Evolutionary conservation across 64 coral and sea anemone species (phyloP).

Genomic region (Actinia equina): DNA sequence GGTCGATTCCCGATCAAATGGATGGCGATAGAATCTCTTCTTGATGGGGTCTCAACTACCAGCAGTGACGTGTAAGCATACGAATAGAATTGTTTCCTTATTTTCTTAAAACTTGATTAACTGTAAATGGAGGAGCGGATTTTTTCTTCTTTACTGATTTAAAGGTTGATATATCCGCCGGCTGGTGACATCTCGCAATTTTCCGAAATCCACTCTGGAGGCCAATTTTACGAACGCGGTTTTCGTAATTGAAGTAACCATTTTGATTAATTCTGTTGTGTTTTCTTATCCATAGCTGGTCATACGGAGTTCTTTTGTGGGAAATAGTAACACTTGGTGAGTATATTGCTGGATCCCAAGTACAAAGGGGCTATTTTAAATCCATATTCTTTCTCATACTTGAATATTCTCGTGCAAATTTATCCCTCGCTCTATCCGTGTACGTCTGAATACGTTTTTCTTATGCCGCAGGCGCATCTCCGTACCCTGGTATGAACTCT

Average conservation of each 20-base stretch:
- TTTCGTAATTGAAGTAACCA: too few species aligned
- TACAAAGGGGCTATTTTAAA: too few species aligned
- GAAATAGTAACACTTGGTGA: conserved; percentile 97
- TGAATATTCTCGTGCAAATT: too few species aligned
- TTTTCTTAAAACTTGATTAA: neutral
- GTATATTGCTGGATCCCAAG: conserved; percentile 1
- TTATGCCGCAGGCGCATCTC: conserved; percentile 70
- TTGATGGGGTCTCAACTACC: conserved; percentile 95
- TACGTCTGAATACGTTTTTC: neutral
- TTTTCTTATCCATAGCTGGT: conserved; percentile 61
- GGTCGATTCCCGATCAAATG: conserved; percentile 99
- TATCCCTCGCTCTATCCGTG: too few species aligned
- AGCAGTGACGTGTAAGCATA: conserved; percentile 97
- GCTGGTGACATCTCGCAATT: too few species aligned
- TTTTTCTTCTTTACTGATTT: too few species aligned
- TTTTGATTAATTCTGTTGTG: neutral
- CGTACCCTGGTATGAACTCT: conserved; percentile 98
- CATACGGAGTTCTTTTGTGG: conserved; percentile 89
- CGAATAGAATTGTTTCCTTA: neutral
- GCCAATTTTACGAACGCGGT: neutral
- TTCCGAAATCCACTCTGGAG: too few species aligned
- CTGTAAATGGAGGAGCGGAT: too few species aligned
- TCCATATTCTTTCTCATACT: too few species aligned
- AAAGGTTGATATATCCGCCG: too few species aligned
- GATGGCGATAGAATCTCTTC: conserved; percentile 97